Evolutionary conservation across 2,113 vertebrate genomes (phyloP), one percentile per base, ranked within the genome.

Genomic region (Macaca nemestrina): DNA sequence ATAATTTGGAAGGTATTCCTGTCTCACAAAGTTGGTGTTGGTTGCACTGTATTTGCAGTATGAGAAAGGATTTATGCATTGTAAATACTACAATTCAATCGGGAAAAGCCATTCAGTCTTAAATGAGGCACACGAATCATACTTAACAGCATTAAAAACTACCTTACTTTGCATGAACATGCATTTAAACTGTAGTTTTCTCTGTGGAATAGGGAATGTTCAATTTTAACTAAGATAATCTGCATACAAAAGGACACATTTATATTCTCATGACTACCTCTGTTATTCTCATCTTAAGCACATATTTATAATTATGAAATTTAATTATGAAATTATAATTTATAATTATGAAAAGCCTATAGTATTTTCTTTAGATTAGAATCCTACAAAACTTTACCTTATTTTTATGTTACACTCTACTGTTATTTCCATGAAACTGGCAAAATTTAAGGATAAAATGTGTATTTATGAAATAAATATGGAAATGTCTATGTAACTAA

Each of bases 121-220:
- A 94, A 93, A 87, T 83, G 50, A 68, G 7, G 87, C n/a, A 59
- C 27, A 76, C 1, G 32, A 87, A 90, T 86, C 86, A 40, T 4
- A 95, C 10, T 43, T 82, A 64, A 61, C 18, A 78, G 18, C 59
- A 94, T 73, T 86, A 92, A 72, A 95, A 94, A 76, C 75, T 79
- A 59, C 52, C 16, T 89, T 52, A 40, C n/a, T 82, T 88, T 91
- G 55, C 48, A 67, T 68, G 67, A 75, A 11, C n/a, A 45, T 93
- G 16, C 16, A 61, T 82, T 68, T 73, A 93, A 70, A 86, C 18
- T 68, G 20, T 78, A 81, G 12, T 82, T 95, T 92, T 95, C 27
- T 59, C 64, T 93, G 86, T 95, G 25, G 16, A 93, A 78, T 94
- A 83, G 40, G 25, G 38, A 82, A 76, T 86, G 57, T 10, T 90